These are phyloP conservation scores for Coelopa pilipes DNA, from an alignment of 2,888 invertebrate species.

Conservation along the genomic window DNA sequence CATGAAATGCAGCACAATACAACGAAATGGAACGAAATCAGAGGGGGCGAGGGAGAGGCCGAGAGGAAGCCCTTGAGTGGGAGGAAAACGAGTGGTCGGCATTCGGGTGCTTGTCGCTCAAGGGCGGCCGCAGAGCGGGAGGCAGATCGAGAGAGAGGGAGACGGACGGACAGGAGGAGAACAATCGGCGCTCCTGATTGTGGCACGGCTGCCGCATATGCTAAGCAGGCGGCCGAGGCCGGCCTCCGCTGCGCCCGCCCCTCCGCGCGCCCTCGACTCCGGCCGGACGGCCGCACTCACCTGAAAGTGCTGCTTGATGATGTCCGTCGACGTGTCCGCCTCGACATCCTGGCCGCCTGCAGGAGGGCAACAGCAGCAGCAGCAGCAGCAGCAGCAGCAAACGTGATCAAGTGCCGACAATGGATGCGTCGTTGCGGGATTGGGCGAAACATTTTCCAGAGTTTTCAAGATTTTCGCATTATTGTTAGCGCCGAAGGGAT, in stretches of 20 bases:
- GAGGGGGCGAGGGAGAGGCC: too few relatives aligned
- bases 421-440: neutral
- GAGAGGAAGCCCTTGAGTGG: too few relatives aligned
- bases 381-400: slow-evolving; percentile 37
- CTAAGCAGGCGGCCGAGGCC: too few relatives aligned
- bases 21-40: too few relatives aligned
- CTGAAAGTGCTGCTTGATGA: slow-evolving; percentile 68
- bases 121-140: too few relatives aligned
- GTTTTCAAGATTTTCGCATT: slow-evolving; percentile 4
- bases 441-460: neutral
- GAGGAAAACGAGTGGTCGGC: neutral
- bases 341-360: slow-evolving; percentile 66
- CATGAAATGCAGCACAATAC: neutral
- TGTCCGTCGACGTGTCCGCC: slow-evolving; percentile 67
- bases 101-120: too few relatives aligned
- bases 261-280: too few relatives aligned
- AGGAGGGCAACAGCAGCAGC: neutral
- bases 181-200: neutral
- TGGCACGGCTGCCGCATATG: neutral
- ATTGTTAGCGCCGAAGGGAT: neutral
- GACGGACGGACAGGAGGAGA: too few relatives aligned
- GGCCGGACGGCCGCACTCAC: slow-evolving; percentile 51
- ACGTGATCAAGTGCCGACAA: slow-evolving; percentile 30
- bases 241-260: too few relatives aligned
- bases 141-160: too few relatives aligned